Base-by-base conservation (phyloP, 2,797 vertebrate genomes). In the Lepus townsendii region DNA sequence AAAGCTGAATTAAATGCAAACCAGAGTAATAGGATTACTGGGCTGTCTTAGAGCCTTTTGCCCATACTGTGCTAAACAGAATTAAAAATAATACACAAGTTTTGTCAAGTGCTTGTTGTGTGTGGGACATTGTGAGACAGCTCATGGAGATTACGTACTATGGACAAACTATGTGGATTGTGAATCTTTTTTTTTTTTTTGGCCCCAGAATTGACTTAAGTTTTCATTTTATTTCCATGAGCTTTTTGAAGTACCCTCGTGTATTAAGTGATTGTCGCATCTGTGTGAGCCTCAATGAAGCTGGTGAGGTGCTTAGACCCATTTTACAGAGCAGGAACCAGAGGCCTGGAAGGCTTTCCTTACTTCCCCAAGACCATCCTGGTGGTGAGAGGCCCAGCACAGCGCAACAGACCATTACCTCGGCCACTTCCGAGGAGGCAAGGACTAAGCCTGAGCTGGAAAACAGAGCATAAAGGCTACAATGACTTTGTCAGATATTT, bases 301-400 rank as follows among this genome's bases (percentile, higher is more conserved):
- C 72, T 22, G 77, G 16, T 54, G 54, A 47, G 63, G 20, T 72
- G 38, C 0, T 72, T 83, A 47, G 65, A 42, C 60, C 19, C 66
- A n/a, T 86, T 96, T 92, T 94, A 13, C 9, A 76, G 75, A 72
- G 60, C 42, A 84, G 65, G 52, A 84, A n/a, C 52, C 65, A 63
- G 88, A 90, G 73, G 17, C 62, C 47, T 11, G 6, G 71, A 62
- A 80, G 80, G 22, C 30, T 82, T 42, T 12, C 38, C 12, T 50
- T 71, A 26, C 16, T 47, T 75, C 20, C 4, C 24, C 62, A 35
- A 68, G 62, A 32, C 68, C 54, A 35, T 83, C 19, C 2, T 32
- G 16, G 50, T 65, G 30, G 72, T 38, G 3, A 42, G 47, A 82
- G 62, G 38, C 38, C 66, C 20, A 62, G 38, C 22, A 30, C 2